Base-by-base conservation (phyloP, 2,888 invertebrate species). In the Mimachlamys varia region DNA sequence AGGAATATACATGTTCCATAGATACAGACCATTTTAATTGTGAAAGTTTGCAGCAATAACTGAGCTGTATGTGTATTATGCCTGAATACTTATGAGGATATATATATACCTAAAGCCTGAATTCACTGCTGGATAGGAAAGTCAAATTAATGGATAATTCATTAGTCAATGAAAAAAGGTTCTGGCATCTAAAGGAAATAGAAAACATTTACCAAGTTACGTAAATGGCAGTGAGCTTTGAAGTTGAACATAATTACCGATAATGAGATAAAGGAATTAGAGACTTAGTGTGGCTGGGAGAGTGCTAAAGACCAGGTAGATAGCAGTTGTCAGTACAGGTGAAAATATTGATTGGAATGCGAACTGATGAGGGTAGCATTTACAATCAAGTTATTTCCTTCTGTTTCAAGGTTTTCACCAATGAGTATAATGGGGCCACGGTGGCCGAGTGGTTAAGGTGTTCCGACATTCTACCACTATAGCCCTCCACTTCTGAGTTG, bases 111-210 rank as follows among this genome's bases (percentile, higher is more conserved):
- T 12, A 7, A 10, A 7, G n/a, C 4, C 7, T 19, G n/a, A n/a
- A n/a, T 62, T 62, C 17, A 62, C n/a, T 62, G 22, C 17, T n/a
- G 22, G 62, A 4, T 62, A 62, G 62, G 22, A n/a, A 62, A 62
- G 62, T 62, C 62, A 62, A 62, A n/a, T 19, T n/a, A 62, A 62
- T 62, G 62, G 62, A 62, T 76, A 33, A 76, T 76, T 33, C 76
- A 76, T 76, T 27, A 76, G 76, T 76, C 27, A 0, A 2, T 4
- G 2, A 76, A 44, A 44, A 76, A 76, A 76, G 10, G 7, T 15
- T 33, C 33, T 62, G 7, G 22, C 62, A 22, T 62, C 62, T 62
- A 62, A 62, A 62, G n/a, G 62, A 62, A n/a, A 62, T 62, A 22
- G 62, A 62, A 62, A 62, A 62, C 62, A 62, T 62, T 62, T 62